phyloP scores from a whole-genome alignment of 2,113 vertebrate species.

The Circaetus gallicus region DNA sequence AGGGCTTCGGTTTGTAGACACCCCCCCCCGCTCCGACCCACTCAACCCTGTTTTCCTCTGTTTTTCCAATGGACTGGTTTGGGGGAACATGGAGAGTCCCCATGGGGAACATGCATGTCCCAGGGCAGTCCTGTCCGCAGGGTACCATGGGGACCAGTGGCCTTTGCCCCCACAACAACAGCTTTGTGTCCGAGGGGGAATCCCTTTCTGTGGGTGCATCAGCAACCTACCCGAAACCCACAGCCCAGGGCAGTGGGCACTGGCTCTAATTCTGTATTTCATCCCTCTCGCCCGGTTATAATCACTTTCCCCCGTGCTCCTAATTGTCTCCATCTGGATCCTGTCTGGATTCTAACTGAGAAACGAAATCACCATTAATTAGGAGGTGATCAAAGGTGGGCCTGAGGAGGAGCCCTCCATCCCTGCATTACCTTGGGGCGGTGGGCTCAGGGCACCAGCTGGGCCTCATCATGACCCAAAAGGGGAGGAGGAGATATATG shows the following conservation, averaged over 20 bases:
- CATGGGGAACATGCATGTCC: neutral
- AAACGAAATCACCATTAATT: neutral
- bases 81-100: neutral
- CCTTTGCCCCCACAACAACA: accelerated
- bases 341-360: neutral
- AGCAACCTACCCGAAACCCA: neutral
- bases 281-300: accelerated
- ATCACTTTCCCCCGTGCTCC: neutral
- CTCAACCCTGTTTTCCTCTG: neutral
- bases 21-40: no score
- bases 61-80: neutral
- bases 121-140: neutral
- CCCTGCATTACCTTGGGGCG: neutral
- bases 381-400: neutral
- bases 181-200: accelerated
- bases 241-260: neutral
- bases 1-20: neutral
- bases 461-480: neutral
- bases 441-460: neutral
- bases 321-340: neutral
- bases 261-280: neutral
- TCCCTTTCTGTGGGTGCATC: accelerated
- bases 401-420: neutral
- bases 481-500: neutral
- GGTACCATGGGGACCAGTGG: neutral